Percentiles rank a stretch among this genome's conserved stretches.
Evolutionary conservation across 92 coral and sea anemone genomes (phyloP).

Genomic region (Heteractis magnifica): DNA sequence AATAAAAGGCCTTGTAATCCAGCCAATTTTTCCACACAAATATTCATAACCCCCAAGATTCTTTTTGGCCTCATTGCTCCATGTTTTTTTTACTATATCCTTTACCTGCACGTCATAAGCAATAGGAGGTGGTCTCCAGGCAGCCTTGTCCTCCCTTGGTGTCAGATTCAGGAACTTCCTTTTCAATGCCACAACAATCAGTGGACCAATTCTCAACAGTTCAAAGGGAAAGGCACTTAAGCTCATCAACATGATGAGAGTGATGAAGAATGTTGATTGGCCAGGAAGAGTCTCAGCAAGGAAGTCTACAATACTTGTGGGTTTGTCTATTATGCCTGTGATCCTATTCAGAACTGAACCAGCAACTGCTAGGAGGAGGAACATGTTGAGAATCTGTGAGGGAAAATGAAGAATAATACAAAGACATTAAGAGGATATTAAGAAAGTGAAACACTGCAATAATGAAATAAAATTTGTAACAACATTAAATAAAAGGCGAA

Average conservation of each 20-base stretch:
- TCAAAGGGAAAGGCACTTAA: conserved; percentile 71
- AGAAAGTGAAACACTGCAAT: not conserved
- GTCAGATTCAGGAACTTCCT: conserved; percentile 76
- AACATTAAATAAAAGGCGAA: too few relatives aligned
- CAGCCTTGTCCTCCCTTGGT: conserved; percentile 77
- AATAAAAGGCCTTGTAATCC: not conserved
- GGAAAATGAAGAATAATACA: not conserved
- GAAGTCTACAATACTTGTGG: conserved; percentile 59
- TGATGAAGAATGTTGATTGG: conserved; percentile 84
- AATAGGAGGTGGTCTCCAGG: conserved; percentile 86
- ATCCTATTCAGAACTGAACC: conserved; percentile 63
- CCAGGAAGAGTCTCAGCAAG: conserved; percentile 84
- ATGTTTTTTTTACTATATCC: too few relatives aligned
- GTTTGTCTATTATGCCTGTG: conserved; percentile 43
- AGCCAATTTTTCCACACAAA: too few relatives aligned
- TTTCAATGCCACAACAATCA: conserved; percentile 67
- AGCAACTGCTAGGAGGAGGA: conserved; percentile 69
- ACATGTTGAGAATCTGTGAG: conserved; percentile 81
- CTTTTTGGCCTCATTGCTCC: too few relatives aligned
- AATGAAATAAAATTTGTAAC: not conserved
- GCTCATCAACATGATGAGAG: conserved; percentile 69
- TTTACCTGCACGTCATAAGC: conserved; percentile 69
- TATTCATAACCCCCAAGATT: too few relatives aligned
- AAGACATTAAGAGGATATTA: not conserved
- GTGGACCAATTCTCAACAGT: conserved; percentile 68